phyloP scores from a whole-genome alignment of 1,140 invertebrate species.

The Leptinotarsa lineolata region DNA sequence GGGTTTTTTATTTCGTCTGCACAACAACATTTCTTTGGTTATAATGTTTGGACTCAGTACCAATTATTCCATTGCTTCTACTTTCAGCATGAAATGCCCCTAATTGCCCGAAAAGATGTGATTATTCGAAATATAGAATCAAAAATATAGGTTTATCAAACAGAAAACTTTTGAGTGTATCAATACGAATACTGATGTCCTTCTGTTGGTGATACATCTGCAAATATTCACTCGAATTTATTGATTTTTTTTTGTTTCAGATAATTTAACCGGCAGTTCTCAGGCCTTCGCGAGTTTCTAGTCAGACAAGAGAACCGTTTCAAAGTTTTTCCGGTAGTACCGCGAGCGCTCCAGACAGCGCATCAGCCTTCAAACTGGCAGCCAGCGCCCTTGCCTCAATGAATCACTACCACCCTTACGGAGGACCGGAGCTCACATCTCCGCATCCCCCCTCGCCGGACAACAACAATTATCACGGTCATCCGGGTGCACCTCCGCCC shows the following conservation, averaged over 20 bases:
- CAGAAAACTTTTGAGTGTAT: too few relatives aligned
- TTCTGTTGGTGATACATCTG: too few relatives aligned
- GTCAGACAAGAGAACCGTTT: background rate
- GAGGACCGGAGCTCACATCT: constrained; percentile 67
- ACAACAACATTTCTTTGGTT: too few relatives aligned
- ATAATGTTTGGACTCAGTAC: too few relatives aligned
- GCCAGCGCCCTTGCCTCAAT: constrained; percentile 67
- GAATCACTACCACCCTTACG: constrained; percentile 74
- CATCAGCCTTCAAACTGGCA: constrained; percentile 62
- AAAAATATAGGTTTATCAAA: too few relatives aligned
- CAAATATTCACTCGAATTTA: too few relatives aligned
- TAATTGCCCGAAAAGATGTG: too few relatives aligned
- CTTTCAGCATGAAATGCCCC: too few relatives aligned
- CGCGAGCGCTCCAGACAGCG: constrained; percentile 42
- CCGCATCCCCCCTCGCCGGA: constrained; percentile 70
- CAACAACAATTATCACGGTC: constrained; percentile 58
- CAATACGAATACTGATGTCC: too few relatives aligned
- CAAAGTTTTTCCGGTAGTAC: background rate
- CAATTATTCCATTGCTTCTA: too few relatives aligned
- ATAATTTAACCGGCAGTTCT: background rate
- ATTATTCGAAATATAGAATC: too few relatives aligned
- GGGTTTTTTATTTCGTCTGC: too few relatives aligned
- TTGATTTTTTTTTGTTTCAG: background rate
- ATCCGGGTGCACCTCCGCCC: constrained; percentile 45
- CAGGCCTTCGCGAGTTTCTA: background rate